Evolutionary conservation across 1,140 invertebrate genomes (phyloP), one percentile per base, ranked within the genome.

Genomic region (Pygmarrhopalites habei): DNA sequence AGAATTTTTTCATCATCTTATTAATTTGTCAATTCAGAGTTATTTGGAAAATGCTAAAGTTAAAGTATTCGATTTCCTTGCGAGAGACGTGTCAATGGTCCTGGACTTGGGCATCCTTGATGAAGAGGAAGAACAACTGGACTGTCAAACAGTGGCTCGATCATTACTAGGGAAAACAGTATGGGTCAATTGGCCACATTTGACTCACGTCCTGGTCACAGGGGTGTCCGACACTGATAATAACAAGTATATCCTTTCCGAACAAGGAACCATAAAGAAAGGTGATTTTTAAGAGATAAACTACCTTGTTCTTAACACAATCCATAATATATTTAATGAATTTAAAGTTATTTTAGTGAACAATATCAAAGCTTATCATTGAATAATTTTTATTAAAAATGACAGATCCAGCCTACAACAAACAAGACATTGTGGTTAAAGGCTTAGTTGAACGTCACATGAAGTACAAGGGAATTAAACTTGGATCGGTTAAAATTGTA

Each of bases 161-260:
- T 75, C 86, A 30, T 73, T 88, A 41, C 72, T 95, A 15, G 88
- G 86, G 0, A 85, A 87, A 72, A 78, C 77, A 25, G 80, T 95
- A 0, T 88, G 83, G 78, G 87, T 92, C 0, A 82, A 82, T 3
- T 97, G 93, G 92, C 94, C 95, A 4, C 88, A 94, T 79, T 78
- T 97, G 25, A 79, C 82, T 30, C 62, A 15, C 2, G 69, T 62
- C 10, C 30, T 63, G 5, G 59, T 67, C 43, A 65, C 44, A 10
- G 58, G 25, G 1, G 29, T 65, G 35, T 62, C 30, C 12, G 58
- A 60, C 19, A 25, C 15, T 2, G 43, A 25, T 26, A 35, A 35
- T 35, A 35, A 35, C 15, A 35, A 35, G 15, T 35, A 35, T 15
- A 15, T 35, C 15, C 15, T 35, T 5, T 7, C 32, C 15, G 32